Evolutionary conservation across 2,113 vertebrate genomes (phyloP).

Genomic region (Ondatra zibethicus): DNA sequence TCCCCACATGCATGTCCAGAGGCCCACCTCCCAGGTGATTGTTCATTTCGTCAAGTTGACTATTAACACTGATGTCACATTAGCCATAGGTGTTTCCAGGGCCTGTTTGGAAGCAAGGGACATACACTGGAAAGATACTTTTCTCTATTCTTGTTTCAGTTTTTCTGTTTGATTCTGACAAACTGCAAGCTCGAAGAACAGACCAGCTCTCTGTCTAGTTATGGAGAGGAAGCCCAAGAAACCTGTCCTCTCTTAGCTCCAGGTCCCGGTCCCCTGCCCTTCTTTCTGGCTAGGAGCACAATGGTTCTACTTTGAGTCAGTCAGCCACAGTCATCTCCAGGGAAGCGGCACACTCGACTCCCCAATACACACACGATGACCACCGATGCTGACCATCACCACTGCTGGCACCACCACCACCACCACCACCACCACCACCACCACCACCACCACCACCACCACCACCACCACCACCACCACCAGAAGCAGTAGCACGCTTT

Average conservation of each 20-base stretch:
- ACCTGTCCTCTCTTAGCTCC: neutral
- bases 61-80: neutral
- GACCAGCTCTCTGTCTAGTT: neutral
- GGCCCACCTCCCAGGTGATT: neutral
- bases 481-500: neutral
- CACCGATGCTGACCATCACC: neutral
- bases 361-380: neutral
- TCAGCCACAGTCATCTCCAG: neutral
- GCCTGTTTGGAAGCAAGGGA: neutral
- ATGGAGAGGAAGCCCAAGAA: no score
- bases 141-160: neutral
- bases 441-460: neutral
- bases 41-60: no score
- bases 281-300: neutral
- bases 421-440: neutral
- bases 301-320: neutral
- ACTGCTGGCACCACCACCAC: no score
- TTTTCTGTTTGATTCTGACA: constrained; percentile 34
- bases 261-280: neutral
- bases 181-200: neutral
- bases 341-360: neutral
- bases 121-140: neutral
- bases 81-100: neutral
- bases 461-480: neutral
- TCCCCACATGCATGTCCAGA: no score